Conservation (phyloP, 1,140 invertebrate species). For the Bombus balteatus region DNA sequence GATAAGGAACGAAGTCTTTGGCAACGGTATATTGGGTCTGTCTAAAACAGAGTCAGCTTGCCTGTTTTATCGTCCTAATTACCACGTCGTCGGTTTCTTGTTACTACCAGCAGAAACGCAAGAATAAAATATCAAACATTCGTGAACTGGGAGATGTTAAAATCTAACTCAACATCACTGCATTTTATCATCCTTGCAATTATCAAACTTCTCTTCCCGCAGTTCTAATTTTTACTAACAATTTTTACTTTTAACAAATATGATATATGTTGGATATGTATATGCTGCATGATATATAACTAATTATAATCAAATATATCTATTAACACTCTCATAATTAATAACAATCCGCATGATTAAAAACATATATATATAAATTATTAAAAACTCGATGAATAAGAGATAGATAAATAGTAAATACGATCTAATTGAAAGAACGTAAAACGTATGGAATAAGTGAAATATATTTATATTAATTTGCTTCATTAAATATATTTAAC, state of each 20-base stretch:
- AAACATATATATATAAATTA: too few relatives aligned
- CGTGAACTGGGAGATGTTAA: slow-evolving; percentile 11
- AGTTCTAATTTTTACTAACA: background rate
- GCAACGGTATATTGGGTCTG: slow-evolving; percentile 52
- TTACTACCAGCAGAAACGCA: slow-evolving; percentile 24
- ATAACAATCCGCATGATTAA: background rate
- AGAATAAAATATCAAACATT: slow-evolving; percentile 50
- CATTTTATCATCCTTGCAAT: background rate
- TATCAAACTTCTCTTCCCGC: background rate
- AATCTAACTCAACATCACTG: slow-evolving; percentile 5
- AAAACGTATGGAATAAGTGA: background rate
- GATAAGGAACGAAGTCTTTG: slow-evolving; percentile 45
- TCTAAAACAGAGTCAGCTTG: slow-evolving; percentile 42
- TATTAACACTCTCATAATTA: background rate
- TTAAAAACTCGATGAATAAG: too few relatives aligned
- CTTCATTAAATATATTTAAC: too few relatives aligned
- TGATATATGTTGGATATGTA: too few relatives aligned
- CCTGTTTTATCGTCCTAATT: slow-evolving; percentile 60
- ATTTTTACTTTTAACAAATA: too few relatives aligned
- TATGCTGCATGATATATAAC: too few relatives aligned
- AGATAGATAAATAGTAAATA: background rate
- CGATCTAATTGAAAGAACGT: background rate
- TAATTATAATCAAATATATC: too few relatives aligned
- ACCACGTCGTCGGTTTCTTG: slow-evolving; percentile 38
- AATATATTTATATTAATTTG: too few relatives aligned